These are phyloP conservation scores for Oncorhynchus clarkii DNA, from an alignment of 2,113 vertebrate species.

Conservation along the genomic window DNA sequence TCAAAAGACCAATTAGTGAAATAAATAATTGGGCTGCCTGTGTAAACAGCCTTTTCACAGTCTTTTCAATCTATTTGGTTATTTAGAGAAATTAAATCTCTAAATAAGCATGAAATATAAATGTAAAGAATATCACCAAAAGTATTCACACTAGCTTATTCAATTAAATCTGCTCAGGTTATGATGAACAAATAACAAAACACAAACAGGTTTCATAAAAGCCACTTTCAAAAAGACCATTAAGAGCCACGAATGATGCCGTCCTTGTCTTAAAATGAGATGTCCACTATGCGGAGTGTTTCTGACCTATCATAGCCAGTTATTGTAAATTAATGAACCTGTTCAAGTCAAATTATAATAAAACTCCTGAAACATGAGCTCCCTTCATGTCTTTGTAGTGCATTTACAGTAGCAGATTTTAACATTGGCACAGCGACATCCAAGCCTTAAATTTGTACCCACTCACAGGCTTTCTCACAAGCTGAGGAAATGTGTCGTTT, in stretches of 20 bases:
- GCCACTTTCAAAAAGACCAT: constrained; percentile 8
- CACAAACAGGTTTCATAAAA: constrained; percentile 27
- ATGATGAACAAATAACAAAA: neutral
- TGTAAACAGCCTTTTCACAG: constrained; percentile 2
- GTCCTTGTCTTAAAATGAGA: neutral
- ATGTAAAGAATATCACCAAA: neutral
- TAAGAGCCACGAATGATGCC: neutral
- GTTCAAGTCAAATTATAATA: too few species aligned
- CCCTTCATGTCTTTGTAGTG: too few species aligned
- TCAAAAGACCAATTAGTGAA: too few species aligned
- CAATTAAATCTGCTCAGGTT: neutral
- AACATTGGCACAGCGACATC: too few species aligned
- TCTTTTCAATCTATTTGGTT: constrained; percentile 26
- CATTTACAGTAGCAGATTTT: too few species aligned
- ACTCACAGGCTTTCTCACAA: neutral
- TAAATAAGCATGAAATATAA: neutral
- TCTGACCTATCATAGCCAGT: neutral
- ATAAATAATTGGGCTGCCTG: too few species aligned
- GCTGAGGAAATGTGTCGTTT: neutral
- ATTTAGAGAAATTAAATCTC: constrained; percentile 6
- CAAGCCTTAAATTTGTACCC: neutral
- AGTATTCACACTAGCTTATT: neutral
- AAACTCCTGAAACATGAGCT: too few species aligned
- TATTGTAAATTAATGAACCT: neutral
- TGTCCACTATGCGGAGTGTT: constrained; percentile 9